Conservation (phyloP, 30 jellyfish, hydroid and myxozoan genomes). For the Cassiopea xamachana region DNA sequence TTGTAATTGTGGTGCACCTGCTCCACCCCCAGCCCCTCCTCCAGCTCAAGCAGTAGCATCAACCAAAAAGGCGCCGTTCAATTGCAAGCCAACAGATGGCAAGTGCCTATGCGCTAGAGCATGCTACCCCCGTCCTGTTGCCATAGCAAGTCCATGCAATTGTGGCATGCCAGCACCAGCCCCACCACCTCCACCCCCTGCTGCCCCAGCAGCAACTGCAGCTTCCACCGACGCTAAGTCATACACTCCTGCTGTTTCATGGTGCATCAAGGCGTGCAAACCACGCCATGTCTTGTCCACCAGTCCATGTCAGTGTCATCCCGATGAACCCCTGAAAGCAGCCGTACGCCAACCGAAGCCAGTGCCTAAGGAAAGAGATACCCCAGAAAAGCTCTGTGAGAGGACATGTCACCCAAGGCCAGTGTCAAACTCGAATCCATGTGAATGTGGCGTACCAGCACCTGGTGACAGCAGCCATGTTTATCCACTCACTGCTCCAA, state of each 20-base stretch:
- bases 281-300: conserved; percentile 79
- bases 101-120: conserved; percentile 83
- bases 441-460: conserved; percentile 69
- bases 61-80: conserved; percentile 51
- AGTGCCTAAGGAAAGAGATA: conserved; percentile 23
- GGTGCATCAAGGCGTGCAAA: conserved; percentile 92
- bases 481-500: conserved; percentile 66
- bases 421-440: conserved; percentile 73
- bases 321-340: conserved; percentile 57
- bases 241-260: conserved; percentile 66
- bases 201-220: conserved; percentile 46
- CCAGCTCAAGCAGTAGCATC: conserved; percentile 42
- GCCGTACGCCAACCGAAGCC: conserved; percentile 66
- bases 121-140: conserved; percentile 83
- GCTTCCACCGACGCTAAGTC: conserved; percentile 42
- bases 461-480: conserved; percentile 42
- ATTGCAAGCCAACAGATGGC: conserved; percentile 74
- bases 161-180: conserved; percentile 75
- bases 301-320: conserved; percentile 88
- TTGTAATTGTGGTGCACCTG: conserved; percentile 71
- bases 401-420: conserved; percentile 85
- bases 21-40: conserved; percentile 66
- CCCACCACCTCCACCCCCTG: conserved; percentile 70
- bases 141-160: conserved; percentile 70
- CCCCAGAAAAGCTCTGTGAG: conserved; percentile 61